Percentiles rank a stretch among this genome's conserved stretches.
These are phyloP conservation scores for Apis laboriosa DNA, from an alignment of 1,140 invertebrate genomes.

Conservation along the genomic window DNA sequence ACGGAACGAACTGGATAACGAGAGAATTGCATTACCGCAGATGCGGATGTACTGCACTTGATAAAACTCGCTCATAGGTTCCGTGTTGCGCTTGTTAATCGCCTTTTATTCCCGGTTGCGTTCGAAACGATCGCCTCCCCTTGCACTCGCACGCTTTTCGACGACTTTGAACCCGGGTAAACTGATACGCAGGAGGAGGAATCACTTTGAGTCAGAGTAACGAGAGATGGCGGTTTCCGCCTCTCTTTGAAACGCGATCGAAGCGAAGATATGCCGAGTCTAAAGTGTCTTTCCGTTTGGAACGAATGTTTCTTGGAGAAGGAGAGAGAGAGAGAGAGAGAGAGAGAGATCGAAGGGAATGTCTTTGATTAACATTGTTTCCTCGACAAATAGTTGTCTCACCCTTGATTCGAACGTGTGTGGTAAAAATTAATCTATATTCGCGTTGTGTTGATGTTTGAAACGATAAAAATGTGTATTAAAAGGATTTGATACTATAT, in stretches of 20 bases:
- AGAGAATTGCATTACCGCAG: conserved; percentile 57
- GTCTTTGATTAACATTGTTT: background rate
- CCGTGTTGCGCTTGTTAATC: conserved; percentile 41
- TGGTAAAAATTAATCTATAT: too few relatives aligned
- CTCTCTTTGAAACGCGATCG: background rate
- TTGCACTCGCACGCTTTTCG: background rate
- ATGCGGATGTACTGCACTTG: background rate
- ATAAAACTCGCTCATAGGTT: conserved; percentile 39
- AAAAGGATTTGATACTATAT: too few relatives aligned
- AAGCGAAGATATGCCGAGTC: background rate
- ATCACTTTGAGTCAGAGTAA: background rate
- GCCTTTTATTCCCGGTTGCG: conserved; percentile 30
- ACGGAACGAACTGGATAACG: conserved; percentile 48
- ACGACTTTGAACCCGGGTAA: background rate
- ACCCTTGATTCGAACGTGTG: background rate
- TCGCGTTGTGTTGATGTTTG: too few relatives aligned
- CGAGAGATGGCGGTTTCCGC: background rate
- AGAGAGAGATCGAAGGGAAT: too few relatives aligned
- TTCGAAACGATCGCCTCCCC: background rate
- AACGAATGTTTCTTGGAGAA: background rate
- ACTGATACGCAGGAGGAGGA: background rate
- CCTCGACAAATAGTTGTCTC: background rate
- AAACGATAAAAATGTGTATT: too few relatives aligned
- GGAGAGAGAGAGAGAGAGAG: background rate
- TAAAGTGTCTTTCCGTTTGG: background rate